Percentiles rank a stretch among this genome's conserved stretches.
Evolutionary conservation across 2,888 invertebrate species (phyloP).

Genomic region (Apotomis turbidana): DNA sequence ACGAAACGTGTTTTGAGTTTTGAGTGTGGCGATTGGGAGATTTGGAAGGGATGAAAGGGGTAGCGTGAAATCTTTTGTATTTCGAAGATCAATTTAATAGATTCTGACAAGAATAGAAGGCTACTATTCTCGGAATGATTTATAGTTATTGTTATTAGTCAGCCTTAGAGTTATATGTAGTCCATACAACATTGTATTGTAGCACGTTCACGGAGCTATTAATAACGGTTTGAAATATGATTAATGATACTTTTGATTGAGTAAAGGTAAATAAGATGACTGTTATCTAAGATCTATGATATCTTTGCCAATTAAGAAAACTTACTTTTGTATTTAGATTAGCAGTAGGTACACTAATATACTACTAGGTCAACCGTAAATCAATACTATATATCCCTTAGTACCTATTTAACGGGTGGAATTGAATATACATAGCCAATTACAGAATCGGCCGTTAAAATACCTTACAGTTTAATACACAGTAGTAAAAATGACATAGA

Average conservation of each 20-base stretch:
- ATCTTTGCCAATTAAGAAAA: constrained; percentile 16
- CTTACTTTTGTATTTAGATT: neutral
- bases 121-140: constrained; percentile 37
- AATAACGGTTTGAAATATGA: constrained; percentile 30
- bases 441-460: too few species aligned
- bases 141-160: constrained; percentile 36
- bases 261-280: constrained; percentile 38
- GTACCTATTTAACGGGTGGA: too few species aligned
- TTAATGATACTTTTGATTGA: constrained; percentile 38
- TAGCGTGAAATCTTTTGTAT: constrained; percentile 58
- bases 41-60: constrained; percentile 59
- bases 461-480: too few species aligned
- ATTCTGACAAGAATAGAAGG: constrained; percentile 32
- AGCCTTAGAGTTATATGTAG: constrained; percentile 26
- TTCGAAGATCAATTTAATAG: constrained; percentile 37
- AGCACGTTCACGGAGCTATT: constrained; percentile 30
- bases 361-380: too few species aligned
- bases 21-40: constrained; percentile 42
- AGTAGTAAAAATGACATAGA: too few species aligned
- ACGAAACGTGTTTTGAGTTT: neutral
- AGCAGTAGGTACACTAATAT: neutral
- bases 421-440: too few species aligned
- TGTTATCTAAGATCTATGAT: constrained; percentile 20
- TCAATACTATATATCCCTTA: too few species aligned
- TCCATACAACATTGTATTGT: constrained; percentile 39